A percentile compares a stretch with the other conserved stretches of the same genome.
phyloP scores from a whole-genome alignment of 1,140 invertebrate genomes.

The Aphis craccivora region DNA sequence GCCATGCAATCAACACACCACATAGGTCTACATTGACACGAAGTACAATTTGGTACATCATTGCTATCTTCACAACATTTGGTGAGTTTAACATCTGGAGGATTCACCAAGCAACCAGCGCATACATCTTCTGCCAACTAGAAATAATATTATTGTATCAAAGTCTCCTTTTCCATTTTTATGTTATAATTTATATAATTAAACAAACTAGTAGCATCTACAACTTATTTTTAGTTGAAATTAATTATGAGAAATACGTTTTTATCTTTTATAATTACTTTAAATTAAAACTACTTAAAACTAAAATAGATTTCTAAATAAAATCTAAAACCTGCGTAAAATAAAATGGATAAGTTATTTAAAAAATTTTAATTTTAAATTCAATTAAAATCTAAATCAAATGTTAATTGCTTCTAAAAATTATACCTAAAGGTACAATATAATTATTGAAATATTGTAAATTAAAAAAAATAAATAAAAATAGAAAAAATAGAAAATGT shows the following conservation, averaged over 20 bases:
- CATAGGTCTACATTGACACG: conserved; percentile 81
- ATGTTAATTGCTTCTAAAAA: background rate
- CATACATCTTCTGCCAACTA: conserved; percentile 80
- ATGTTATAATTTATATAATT: background rate
- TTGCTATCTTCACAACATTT: conserved; percentile 72
- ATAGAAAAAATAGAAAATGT: background rate
- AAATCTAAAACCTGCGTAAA: too few species aligned
- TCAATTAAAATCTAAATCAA: background rate
- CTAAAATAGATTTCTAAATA: background rate
- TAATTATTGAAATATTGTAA: background rate
- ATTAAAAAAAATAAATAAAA: background rate
- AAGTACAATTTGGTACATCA: conserved; percentile 66
- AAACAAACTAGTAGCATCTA: background rate
- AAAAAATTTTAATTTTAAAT: background rate
- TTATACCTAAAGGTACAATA: background rate
- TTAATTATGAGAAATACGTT: too few species aligned
- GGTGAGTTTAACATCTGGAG: conserved; percentile 81
- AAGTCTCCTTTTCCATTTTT: background rate
- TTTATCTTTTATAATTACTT: background rate
- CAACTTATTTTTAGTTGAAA: background rate
- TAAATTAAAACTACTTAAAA: background rate
- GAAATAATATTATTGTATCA: conserved; percentile 21
- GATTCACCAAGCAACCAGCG: conserved; percentile 85
- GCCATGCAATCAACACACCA: conserved; percentile 89
- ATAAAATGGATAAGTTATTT: background rate